phyloP scores from a whole-genome alignment of 2,888 invertebrate species.

The Pinctada fucata region DNA sequence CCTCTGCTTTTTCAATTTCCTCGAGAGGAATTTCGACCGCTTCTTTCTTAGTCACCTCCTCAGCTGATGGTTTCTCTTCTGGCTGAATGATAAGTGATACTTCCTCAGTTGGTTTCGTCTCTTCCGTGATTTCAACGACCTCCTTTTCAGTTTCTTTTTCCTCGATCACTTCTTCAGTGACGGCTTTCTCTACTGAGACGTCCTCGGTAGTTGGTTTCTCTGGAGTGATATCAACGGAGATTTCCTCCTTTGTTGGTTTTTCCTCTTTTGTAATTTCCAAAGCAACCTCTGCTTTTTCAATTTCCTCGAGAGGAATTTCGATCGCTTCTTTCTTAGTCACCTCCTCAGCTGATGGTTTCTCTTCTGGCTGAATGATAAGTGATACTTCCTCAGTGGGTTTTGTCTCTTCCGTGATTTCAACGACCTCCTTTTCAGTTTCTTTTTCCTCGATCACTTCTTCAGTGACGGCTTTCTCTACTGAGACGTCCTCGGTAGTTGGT shows the following conservation, averaged over 20 bases:
- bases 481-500: constrained; percentile 18
- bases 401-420: constrained; percentile 25
- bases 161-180: too few species aligned
- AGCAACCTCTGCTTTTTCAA: constrained; percentile 2
- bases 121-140: too few species aligned
- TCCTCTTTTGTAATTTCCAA: not conserved
- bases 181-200: too few species aligned
- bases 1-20: too few species aligned
- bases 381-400: constrained; percentile 24
- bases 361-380: constrained; percentile 6
- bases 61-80: too few species aligned
- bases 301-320: not conserved
- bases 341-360: constrained; percentile 4
- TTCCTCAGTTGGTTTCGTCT: too few species aligned
- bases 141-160: too few species aligned
- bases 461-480: constrained; percentile 24
- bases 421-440: constrained; percentile 13
- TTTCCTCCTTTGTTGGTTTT: constrained; percentile 1
- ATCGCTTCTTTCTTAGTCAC: not conserved
- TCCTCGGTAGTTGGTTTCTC: too few species aligned
- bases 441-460: constrained; percentile 14
- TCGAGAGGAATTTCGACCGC: too few species aligned
- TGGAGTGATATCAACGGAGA: constrained; percentile 10
- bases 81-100: too few species aligned
- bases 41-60: too few species aligned